Conservation (phyloP, 2,888 invertebrate genomes). For the Crocallis elinguaria region DNA sequence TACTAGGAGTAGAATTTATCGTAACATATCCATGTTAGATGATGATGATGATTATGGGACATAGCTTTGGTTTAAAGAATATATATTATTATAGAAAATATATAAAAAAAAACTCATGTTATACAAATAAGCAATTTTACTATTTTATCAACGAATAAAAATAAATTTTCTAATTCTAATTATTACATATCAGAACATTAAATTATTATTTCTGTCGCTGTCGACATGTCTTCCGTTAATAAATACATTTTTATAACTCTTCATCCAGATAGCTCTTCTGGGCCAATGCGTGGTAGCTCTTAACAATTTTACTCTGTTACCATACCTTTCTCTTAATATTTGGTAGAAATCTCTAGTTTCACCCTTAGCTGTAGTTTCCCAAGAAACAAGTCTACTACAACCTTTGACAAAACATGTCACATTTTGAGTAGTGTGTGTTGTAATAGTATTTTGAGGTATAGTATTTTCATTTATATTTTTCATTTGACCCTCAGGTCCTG, state of each 20-base stretch:
- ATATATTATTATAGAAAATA: no score
- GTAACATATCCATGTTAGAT: no score
- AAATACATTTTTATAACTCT: conserved; percentile 39
- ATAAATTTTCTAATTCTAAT: no score
- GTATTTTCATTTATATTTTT: conserved; percentile 15
- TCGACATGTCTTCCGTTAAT: conserved; percentile 47
- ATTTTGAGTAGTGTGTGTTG: not conserved
- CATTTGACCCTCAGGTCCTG: not conserved
- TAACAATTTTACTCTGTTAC: conserved; percentile 52
- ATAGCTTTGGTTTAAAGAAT: no score
- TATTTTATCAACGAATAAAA: no score
- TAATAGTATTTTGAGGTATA: conserved; percentile 8
- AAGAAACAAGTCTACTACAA: conserved; percentile 62
- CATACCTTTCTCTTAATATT: conserved; percentile 61
- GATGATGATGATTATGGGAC: no score
- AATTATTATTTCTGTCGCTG: not conserved
- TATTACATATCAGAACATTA: not conserved
- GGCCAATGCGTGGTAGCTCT: conserved; percentile 62
- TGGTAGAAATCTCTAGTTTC: conserved; percentile 71
- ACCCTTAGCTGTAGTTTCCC: conserved; percentile 69
- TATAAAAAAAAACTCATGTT: no score
- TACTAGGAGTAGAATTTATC: no score
- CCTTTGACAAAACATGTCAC: conserved; percentile 27
- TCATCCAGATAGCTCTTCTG: conserved; percentile 8
- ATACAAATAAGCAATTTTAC: no score